Evolutionary conservation across 2,888 invertebrate species (phyloP), one percentile per base, ranked within the genome.

Genomic region (Frankliniella fusca): DNA sequence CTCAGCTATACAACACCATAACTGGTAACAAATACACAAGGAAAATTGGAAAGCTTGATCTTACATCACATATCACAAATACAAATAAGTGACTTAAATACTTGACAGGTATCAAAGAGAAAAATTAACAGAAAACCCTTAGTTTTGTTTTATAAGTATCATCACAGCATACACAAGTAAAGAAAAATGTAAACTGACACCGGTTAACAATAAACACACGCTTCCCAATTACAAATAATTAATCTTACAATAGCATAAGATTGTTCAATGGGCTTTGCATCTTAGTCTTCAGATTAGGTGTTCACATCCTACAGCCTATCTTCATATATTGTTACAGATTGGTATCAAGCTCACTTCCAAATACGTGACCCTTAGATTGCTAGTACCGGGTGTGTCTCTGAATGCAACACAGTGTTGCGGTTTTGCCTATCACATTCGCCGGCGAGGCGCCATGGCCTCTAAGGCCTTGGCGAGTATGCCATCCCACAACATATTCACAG

Each of bases 61-160:
- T 27, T 61, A 61, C 61, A 61, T 76, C 70, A 76, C 70, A 76
- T 76, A 76, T 76, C 70, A 76, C 70, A 76, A 76, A 27, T 76
- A 76, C 23, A 76, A 27, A 76, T 27, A 76, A 23, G 27, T 76
- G 70, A 76, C 70, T 76, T 76, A 76, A 76, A 76, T 76, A 76
- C 70, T 27, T 76, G 70, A 76, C 70, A 76, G 70, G 70, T 76
- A 76, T 76, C 23, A 76, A 20, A 76, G 23, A 76, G 27, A 8
- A 76, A 8, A 27, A 38, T 38, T 38, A 76, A 27, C 27, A 76
- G 23, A 10, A 76, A 76, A 76, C 27, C 27, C 3, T 27, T 76
- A 27, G 23, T 76, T 76, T 23, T 76, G n/a, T 76, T 76, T 76
- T 23, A 76, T 27, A 76, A 76, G 12, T 76, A 76, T 76, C 70